These are phyloP conservation scores for Sebastes jordani DNA, from an alignment of 2,797 vertebrate species.

Conservation along the genomic window DNA sequence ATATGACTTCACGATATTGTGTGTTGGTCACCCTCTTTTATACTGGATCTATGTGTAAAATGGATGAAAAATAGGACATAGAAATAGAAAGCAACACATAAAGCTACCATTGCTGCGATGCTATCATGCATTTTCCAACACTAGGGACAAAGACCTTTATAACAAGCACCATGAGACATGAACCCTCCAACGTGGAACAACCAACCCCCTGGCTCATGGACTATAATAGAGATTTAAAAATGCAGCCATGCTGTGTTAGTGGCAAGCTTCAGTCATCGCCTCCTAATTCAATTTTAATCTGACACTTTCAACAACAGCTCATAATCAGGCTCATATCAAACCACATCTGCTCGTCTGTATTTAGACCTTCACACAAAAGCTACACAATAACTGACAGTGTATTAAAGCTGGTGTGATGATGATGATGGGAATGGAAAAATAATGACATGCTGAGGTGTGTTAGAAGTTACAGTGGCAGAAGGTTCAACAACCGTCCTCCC, in stretches of 20 bases:
- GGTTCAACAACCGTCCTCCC: background rate
- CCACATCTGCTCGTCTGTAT: background rate
- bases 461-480: background rate
- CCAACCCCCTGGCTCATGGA: background rate
- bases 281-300: background rate
- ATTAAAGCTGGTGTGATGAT: background rate
- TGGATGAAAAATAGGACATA: too few relatives aligned
- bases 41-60: too few relatives aligned
- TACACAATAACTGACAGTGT: background rate
- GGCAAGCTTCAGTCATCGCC: constrained; percentile 5
- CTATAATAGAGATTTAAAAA: background rate
- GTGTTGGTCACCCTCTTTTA: too few relatives aligned
- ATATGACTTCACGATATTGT: too few relatives aligned
- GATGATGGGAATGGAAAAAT: background rate
- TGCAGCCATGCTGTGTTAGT: background rate
- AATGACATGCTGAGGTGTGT: constrained; percentile 3
- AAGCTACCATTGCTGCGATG: too few relatives aligned
- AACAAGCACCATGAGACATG: too few relatives aligned
- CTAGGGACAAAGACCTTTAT: too few relatives aligned
- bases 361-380: background rate
- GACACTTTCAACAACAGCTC: constrained; percentile 22
- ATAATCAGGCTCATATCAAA: background rate
- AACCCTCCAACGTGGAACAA: too few relatives aligned
- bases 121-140: too few relatives aligned
- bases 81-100: too few relatives aligned